These are phyloP conservation scores for Piezodorus guildinii DNA, from an alignment of 1,140 invertebrate species.

Conservation along the genomic window DNA sequence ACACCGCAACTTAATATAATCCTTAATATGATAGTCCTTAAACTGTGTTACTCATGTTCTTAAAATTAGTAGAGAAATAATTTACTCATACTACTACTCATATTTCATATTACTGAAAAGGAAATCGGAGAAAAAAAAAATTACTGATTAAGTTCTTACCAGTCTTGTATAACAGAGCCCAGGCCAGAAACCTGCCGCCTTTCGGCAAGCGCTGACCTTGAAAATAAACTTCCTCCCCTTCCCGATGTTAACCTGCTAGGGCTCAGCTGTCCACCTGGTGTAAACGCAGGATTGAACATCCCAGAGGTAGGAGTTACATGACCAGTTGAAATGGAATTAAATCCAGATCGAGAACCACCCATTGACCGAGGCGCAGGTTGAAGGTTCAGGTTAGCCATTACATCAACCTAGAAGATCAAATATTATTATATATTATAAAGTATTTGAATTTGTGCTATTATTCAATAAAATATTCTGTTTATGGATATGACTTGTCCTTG, in stretches of 20 bases:
- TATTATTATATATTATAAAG: no score
- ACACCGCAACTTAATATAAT: no score
- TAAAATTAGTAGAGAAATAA: no score
- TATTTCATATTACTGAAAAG: no score
- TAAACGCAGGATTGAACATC: slow-evolving; percentile 42
- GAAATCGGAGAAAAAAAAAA: no score
- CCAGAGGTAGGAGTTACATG: slow-evolving; percentile 58
- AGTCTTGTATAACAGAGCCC: slow-evolving; percentile 13
- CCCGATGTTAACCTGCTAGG: slow-evolving; percentile 38
- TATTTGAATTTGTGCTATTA: no score
- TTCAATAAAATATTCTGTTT: no score
- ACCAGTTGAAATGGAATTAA: slow-evolving; percentile 44
- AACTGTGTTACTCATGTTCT: no score
- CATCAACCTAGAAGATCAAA: slow-evolving; percentile 29
- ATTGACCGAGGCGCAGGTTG: slow-evolving; percentile 46
- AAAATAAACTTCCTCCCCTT: slow-evolving; percentile 46
- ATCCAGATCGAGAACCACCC: slow-evolving; percentile 45
- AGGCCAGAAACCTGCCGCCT: slow-evolving; percentile 52
- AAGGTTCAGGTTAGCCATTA: slow-evolving; percentile 74
- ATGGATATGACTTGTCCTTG: no score
- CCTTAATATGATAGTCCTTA: no score
- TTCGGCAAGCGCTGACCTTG: slow-evolving; percentile 59
- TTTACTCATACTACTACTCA: no score
- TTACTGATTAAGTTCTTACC: background rate
- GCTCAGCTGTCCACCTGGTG: slow-evolving; percentile 46